Percentiles rank a stretch among this genome's conserved stretches.
Conservation (phyloP, 2,797 vertebrate species). For the Phataginus tricuspis region DNA sequence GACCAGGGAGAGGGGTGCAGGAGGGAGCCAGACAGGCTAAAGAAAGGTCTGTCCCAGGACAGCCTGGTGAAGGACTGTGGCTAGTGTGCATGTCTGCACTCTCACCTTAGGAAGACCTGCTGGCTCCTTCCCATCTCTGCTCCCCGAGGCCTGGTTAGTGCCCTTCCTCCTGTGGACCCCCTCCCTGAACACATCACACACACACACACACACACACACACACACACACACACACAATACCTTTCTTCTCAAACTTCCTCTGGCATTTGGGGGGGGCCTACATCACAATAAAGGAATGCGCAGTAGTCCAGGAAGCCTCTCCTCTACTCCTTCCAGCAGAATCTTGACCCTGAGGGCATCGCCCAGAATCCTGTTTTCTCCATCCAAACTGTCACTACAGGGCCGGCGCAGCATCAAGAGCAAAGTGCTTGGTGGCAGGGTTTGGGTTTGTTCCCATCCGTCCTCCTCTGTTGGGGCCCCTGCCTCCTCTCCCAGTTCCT, state of each 20-base stretch:
- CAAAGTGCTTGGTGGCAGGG: background rate
- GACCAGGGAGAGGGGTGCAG: accelerated
- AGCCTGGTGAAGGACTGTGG: background rate
- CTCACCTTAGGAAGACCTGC: background rate
- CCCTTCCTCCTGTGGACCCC: background rate
- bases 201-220: background rate
- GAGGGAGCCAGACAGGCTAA: background rate
- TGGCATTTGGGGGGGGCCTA: background rate
- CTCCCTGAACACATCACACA: too few relatives aligned
- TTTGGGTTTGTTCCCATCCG: background rate
- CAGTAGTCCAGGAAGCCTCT: background rate
- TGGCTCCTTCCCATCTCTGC: background rate
- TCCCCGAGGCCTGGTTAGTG: background rate
- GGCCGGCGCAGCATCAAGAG: background rate
- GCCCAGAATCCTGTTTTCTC: background rate
- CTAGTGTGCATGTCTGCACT: background rate
- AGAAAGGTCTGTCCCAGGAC: background rate
- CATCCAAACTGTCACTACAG: background rate
- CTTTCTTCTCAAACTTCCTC: background rate
- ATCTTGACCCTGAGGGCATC: background rate
- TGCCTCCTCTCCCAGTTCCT: background rate
- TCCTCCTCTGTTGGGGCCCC: background rate
- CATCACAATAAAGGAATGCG: background rate
- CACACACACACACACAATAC: background rate
- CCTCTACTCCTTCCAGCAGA: background rate